Conservation (phyloP, 2,797 vertebrate species). For the Emydoidea blandingii region DNA sequence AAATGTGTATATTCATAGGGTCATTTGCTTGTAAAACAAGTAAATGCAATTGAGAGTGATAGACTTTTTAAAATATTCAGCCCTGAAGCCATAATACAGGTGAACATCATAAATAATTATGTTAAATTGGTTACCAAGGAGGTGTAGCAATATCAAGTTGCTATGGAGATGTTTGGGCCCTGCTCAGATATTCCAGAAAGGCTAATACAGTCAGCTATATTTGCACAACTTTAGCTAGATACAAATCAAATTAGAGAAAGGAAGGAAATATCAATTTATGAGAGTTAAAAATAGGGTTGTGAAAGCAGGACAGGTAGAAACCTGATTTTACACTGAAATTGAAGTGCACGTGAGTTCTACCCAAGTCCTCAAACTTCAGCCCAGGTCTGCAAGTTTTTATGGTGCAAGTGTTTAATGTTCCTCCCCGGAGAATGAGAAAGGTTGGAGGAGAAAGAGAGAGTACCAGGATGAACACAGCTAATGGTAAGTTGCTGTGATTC, state of each 20-base stretch:
- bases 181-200: slow-evolving; percentile 13
- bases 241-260: background rate
- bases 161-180: slow-evolving; percentile 65
- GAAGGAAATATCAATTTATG: background rate
- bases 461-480: accelerated
- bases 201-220: slow-evolving; percentile 12
- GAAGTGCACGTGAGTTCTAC: too few species aligned
- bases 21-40: slow-evolving; percentile 47
- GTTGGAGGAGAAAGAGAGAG: background rate
- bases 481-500: background rate
- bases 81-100: slow-evolving; percentile 43
- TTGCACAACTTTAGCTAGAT: background rate
- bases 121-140: slow-evolving; percentile 68
- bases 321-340: background rate
- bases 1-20: slow-evolving; percentile 18
- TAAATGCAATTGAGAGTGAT: slow-evolving; percentile 22
- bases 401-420: background rate
- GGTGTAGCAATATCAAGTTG: slow-evolving; percentile 53
- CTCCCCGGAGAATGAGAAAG: background rate
- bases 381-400: background rate
- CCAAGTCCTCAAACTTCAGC: background rate
- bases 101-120: slow-evolving; percentile 69
- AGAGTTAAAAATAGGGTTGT: background rate
- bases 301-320: background rate
- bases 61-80: slow-evolving; percentile 53